Evolutionary conservation across 2,797 vertebrate species (phyloP), one percentile per base, ranked within the genome.

Genomic region (Aselliscus stoliczkanus): DNA sequence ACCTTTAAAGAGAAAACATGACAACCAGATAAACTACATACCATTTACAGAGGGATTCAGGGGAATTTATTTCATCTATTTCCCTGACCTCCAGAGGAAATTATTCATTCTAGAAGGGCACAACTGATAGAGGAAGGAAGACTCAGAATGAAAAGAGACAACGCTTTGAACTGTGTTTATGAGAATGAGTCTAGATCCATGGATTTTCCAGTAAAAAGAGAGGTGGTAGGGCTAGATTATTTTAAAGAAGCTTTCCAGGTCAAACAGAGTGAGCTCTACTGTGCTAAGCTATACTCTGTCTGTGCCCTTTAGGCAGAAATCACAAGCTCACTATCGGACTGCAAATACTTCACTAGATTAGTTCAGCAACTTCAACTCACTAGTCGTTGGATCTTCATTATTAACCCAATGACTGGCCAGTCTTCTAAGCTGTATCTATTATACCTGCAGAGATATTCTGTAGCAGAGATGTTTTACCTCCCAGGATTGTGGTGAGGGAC

Each of bases 61-160:
- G 97, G 98, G 97, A 98, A 98, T 98, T 98, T 98, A 97, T 97
- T 98, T 87, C 98, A 96, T 98, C 97, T 97, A 97, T 97, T 98
- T 97, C 44, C 87, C 31, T 76, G 85, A 92, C 91, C 92, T 94
- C 98, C 95, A 60, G 98, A 98, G 98, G 90, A 92, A 94, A 97
- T 91, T 96, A 88, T 89, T 98, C 97, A 13, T 94, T 0, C 14
- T 92, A 91, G 97, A 98, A 98, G 98, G 97, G 97, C 97, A 98
- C 75, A 95, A 95, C 62, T 97, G 97, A 98, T 93, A 94, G 95
- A 93, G 96, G 94, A 96, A 97, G 96, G 88, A 89, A 73, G 69
- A 86, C 65, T 20, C 4, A 72, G 84, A 86, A 88, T 97, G 96
- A 96, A 83, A 95, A 88, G 60, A 96, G 93, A 88, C n/a, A 95